Evolutionary conservation across 1,140 invertebrate genomes (phyloP).

Genomic region (Mylabris phalerata): DNA sequence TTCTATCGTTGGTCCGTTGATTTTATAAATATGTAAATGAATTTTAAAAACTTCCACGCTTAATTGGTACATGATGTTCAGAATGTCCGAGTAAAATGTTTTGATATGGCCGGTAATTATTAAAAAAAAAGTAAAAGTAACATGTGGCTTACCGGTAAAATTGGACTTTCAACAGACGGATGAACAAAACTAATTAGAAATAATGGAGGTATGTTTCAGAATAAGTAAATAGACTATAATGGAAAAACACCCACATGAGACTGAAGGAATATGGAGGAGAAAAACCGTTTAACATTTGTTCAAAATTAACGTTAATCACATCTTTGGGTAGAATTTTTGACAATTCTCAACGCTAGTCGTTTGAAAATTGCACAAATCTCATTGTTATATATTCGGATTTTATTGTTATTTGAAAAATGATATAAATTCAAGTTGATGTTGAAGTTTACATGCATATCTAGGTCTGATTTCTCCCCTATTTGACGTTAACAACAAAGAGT

Average conservation of each 20-base stretch:
- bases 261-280: conserved; percentile 7
- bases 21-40: conserved; percentile 11
- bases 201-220: conserved; percentile 14
- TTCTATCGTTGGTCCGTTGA: background rate
- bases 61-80: conserved; percentile 13
- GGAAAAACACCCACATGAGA: conserved; percentile 13
- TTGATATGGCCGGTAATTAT: background rate
- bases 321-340: no score
- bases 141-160: conserved; percentile 12
- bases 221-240: conserved; percentile 14
- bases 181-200: conserved; percentile 18
- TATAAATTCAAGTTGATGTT: conserved; percentile 2
- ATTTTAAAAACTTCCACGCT: conserved; percentile 12
- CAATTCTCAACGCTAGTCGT: no score
- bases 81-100: conserved; percentile 11
- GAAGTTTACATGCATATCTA: no score
- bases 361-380: no score
- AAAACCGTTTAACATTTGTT: conserved; percentile 2
- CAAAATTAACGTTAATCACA: no score
- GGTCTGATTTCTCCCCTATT: background rate
- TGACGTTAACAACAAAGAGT: conserved; percentile 11
- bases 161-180: conserved; percentile 17
- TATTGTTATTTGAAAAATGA: conserved; percentile 10
- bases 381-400: background rate
- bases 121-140: conserved; percentile 12